phyloP scores from a whole-genome alignment of 1,140 invertebrate genomes.

The Anthonomus grandis region DNA sequence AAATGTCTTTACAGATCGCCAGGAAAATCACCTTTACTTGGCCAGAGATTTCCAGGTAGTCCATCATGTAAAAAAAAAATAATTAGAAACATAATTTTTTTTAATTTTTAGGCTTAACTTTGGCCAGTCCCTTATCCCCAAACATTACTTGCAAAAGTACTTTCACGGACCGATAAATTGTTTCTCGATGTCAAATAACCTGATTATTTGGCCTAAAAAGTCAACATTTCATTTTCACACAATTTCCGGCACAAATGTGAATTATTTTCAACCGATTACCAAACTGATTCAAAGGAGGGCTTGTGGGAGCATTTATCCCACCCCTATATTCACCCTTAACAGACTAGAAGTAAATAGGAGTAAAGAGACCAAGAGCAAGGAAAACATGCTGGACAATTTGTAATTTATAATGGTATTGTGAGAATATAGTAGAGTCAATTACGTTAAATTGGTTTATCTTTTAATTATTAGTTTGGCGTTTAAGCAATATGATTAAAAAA shows the following conservation, averaged over 20 bases:
- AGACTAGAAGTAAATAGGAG: neutral
- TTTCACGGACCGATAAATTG: neutral
- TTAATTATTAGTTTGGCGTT: too few relatives aligned
- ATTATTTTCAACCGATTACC: slow-evolving; percentile 12
- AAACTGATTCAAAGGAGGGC: too few relatives aligned
- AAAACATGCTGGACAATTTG: too few relatives aligned
- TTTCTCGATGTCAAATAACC: neutral
- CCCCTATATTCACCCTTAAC: neutral
- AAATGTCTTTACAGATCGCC: neutral
- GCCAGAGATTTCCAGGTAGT: slow-evolving; percentile 15
- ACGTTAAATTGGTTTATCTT: too few relatives aligned
- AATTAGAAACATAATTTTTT: neutral
- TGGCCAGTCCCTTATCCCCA: slow-evolving; percentile 1
- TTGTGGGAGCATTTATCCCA: neutral
- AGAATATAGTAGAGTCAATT: too few relatives aligned
- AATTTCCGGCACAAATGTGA: slow-evolving; percentile 8
- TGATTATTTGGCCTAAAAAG: neutral
- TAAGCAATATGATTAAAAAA: too few relatives aligned
- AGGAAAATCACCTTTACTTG: neutral
- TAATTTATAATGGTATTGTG: too few relatives aligned
- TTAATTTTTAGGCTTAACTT: slow-evolving; percentile 13
- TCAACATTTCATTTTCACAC: too few relatives aligned
- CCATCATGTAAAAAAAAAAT: too few relatives aligned
- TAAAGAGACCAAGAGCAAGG: too few relatives aligned
- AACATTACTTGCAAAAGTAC: slow-evolving; percentile 5